phyloP scores from a whole-genome alignment of 2,797 vertebrate species.

The Hylomyscus alleni region DNA sequence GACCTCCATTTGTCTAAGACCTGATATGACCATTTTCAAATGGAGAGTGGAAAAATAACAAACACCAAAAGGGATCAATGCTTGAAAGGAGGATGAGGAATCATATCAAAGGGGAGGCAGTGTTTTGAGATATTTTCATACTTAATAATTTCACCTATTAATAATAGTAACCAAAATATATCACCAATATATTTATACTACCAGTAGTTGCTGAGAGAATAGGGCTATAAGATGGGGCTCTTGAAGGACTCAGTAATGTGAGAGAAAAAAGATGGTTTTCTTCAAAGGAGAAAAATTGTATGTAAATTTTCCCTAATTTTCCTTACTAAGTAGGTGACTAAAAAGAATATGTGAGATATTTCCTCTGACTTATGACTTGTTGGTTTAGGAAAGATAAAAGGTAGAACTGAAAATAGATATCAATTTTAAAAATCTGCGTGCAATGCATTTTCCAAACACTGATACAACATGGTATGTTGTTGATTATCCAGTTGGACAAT shows the following conservation, averaged over 20 bases:
- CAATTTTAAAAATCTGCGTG: background rate
- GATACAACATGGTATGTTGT: background rate
- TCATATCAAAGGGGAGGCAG: background rate
- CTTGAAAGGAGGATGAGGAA: background rate
- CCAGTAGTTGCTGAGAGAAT: background rate
- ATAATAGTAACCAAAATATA: background rate
- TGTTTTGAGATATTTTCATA: background rate
- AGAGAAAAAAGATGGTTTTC: background rate
- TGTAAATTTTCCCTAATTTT: background rate
- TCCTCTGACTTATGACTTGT: background rate
- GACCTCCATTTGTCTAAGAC: background rate
- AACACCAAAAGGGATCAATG: background rate
- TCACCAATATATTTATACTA: background rate
- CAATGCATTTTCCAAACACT: background rate
- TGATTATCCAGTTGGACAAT: background rate
- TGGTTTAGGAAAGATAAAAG: background rate
- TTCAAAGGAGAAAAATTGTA: background rate
- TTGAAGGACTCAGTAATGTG: background rate
- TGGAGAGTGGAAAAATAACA: background rate
- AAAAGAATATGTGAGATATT: background rate
- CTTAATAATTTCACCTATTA: background rate
- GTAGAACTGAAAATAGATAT: background rate
- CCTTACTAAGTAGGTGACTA: background rate
- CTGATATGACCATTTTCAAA: background rate
- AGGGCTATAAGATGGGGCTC: background rate